phyloP scores from a whole-genome alignment of 2,113 vertebrate species.

The Mormoops blainvillei region DNA sequence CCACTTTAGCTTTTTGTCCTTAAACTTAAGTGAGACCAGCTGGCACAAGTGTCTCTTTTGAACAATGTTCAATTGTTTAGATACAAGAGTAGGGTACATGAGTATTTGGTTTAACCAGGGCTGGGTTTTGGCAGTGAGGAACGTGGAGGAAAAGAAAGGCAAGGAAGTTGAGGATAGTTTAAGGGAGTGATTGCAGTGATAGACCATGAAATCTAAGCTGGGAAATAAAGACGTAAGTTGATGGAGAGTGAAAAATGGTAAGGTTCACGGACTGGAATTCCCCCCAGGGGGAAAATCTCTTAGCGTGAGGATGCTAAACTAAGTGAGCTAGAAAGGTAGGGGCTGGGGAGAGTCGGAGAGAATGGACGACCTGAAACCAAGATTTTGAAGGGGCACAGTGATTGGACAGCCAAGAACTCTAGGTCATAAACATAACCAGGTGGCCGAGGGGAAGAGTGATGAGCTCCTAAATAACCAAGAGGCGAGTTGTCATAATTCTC shows the following conservation, averaged over 20 bases:
- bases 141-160: background rate
- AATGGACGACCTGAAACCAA: background rate
- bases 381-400: background rate
- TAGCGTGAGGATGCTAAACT: background rate
- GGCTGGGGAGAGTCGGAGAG: background rate
- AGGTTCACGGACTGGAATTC: background rate
- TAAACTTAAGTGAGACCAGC: background rate
- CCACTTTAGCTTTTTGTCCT: background rate
- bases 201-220: background rate
- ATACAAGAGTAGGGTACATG: background rate
- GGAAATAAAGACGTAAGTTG: background rate
- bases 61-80: background rate
- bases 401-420: background rate
- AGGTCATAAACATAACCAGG: background rate
- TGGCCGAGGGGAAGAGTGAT: background rate
- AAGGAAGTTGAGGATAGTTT: background rate
- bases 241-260: background rate
- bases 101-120: background rate
- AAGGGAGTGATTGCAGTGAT: background rate
- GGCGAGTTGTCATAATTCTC: background rate
- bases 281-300: background rate
- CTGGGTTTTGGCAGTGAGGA: background rate
- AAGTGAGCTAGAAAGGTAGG: background rate
- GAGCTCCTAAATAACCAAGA: background rate
- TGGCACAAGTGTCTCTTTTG: background rate